Percentiles rank a stretch among this genome's conserved stretches.
These are phyloP conservation scores for Tetramorium simillimum DNA, from an alignment of 1,140 invertebrate species.

Conservation along the genomic window DNA sequence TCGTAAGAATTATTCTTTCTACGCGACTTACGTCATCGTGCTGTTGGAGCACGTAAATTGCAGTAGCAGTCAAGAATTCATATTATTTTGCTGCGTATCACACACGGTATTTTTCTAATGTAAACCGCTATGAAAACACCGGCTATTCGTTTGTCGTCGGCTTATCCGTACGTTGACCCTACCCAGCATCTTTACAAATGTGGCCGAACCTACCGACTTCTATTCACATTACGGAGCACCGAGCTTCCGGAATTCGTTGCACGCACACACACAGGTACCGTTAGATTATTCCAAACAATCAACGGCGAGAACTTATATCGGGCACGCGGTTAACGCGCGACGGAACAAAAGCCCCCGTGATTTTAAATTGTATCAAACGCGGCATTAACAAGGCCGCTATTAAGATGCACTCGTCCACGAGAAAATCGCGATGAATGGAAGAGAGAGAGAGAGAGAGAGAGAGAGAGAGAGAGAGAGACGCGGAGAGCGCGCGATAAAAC, in stretches of 20 bases:
- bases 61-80: too few species aligned
- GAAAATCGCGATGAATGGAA: conserved; percentile 46
- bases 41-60: background rate
- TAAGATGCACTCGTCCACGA: conserved; percentile 5
- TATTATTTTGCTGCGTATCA: background rate
- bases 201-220: conserved; percentile 3
- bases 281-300: background rate
- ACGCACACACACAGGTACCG: background rate
- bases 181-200: background rate
- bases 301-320: background rate
- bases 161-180: background rate
- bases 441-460: background rate
- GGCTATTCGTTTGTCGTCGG: background rate
- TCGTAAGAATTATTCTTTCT: background rate
- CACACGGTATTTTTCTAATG: background rate
- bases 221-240: conserved; percentile 8
- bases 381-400: conserved; percentile 14
- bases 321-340: background rate
- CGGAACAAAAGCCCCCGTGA: background rate
- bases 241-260: conserved; percentile 20
- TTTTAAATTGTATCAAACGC: conserved; percentile 34
- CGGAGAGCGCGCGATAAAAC: background rate
- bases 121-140: conserved; percentile 1
- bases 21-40: background rate
- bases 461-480: background rate